These are phyloP conservation scores for Zoanthus gigantus DNA, from an alignment of 92 coral and sea anemone species.

Conservation along the genomic window DNA sequence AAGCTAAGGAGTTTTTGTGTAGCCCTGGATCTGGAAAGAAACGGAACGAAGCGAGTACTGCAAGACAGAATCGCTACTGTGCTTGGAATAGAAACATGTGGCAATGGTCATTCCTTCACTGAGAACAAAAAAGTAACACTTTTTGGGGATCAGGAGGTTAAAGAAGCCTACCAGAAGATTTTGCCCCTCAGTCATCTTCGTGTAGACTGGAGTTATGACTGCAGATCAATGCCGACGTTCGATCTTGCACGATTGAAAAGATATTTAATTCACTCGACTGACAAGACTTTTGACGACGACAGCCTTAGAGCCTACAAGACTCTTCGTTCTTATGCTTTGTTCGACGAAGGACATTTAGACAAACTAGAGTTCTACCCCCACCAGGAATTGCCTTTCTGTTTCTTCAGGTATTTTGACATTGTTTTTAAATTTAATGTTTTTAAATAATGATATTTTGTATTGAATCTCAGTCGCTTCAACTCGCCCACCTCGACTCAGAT, in stretches of 20 bases:
- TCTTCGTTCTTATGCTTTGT: constrained; percentile 33
- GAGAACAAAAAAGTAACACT: too few relatives aligned
- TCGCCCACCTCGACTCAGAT: background rate
- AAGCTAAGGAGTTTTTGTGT: background rate
- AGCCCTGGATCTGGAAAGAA: too few relatives aligned
- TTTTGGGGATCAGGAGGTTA: background rate
- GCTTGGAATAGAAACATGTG: too few relatives aligned
- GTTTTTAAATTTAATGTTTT: too few relatives aligned
- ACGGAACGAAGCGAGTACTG: constrained; percentile 26
- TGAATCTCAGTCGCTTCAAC: background rate
- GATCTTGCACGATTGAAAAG: constrained; percentile 1
- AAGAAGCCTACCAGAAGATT: constrained; percentile 27
- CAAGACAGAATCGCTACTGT: constrained; percentile 32
- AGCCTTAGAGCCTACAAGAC: constrained; percentile 37
- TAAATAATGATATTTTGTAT: background rate
- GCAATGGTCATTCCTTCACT: too few relatives aligned
- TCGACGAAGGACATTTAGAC: constrained; percentile 45
- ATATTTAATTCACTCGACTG: constrained; percentile 41
- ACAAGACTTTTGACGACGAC: constrained; percentile 42
- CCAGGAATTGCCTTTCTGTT: constrained; percentile 25
- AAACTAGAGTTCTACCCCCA: constrained; percentile 22
- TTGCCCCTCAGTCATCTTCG: constrained; percentile 22
- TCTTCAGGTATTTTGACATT: constrained; percentile 8
- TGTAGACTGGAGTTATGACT: constrained; percentile 26
- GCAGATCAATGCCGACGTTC: constrained; percentile 27